Evolutionary conservation across 2,888 invertebrate species (phyloP), one percentile per base, ranked within the genome.

Genomic region (Thymelicus sylvestris): DNA sequence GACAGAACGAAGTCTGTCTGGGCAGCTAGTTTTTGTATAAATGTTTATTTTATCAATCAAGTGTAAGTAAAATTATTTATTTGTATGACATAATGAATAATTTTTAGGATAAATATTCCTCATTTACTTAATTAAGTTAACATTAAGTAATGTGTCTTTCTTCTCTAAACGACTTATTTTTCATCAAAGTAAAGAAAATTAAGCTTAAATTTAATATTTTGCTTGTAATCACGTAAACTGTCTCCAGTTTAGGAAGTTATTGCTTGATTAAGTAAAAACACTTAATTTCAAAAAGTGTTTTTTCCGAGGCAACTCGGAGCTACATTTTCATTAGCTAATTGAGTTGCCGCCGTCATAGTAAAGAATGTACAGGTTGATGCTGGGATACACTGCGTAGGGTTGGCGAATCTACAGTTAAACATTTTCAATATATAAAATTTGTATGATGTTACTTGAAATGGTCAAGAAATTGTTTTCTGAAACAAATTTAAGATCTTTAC

Each of bases 261-360:
- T 66, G 70, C 70, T 66, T 66, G 65, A 70, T 70, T 70, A 61
- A 70, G 60, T 70, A 61, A 66, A 68, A 70, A 66, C 65, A 60
- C 70, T 65, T 70, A 60, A 70, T 70, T 70, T 70, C 63, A 72
- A 74, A 71, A 66, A 70, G 62, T 64, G 67, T 69, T 77, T 75
- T 76, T 73, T 73, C 74, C 61, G 24, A 75, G 73, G 69, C 74
- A 75, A 76, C 75, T 78, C 73, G 13, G 24, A 71, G 74, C 76
- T 81, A 83, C 84, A 83, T 88, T 90, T 91, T 92, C 92, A 92
- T 91, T 91, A 91, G 86, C 91, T 91, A 92, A 92, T 91, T 90
- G 90, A 90, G 87, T 91, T 88, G 83, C 80, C 79, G 79, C 77
- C 76, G 74, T 83, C 83, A 81, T 86, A 83, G 80, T 78, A 65